Evolutionary conservation across 1,140 invertebrate species (phyloP).

Genomic region (Nilaparvata lugens): DNA sequence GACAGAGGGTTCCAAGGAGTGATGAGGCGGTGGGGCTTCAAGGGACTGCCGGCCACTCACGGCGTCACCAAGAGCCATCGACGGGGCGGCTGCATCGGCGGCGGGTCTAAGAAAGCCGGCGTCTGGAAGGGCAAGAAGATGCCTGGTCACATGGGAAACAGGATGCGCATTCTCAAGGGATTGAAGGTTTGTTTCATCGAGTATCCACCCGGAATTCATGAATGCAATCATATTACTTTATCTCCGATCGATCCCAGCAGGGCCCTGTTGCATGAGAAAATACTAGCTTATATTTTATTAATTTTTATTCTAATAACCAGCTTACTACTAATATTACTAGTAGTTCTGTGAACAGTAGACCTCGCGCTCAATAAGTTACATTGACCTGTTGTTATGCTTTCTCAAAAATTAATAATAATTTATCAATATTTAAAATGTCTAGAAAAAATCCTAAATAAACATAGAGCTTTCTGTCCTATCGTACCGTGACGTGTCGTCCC

Average conservation of each 20-base stretch:
- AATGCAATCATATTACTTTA: not conserved
- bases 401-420: too few species aligned
- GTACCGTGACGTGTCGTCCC: too few species aligned
- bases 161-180: slow-evolving; percentile 53
- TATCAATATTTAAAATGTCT: too few species aligned
- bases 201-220: not conserved
- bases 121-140: slow-evolving; percentile 94
- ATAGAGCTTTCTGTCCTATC: too few species aligned
- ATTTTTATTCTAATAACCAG: not conserved
- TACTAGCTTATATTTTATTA: not conserved
- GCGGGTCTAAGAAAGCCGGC: slow-evolving; percentile 68
- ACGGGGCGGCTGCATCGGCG: slow-evolving; percentile 81
- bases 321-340: too few species aligned
- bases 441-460: too few species aligned
- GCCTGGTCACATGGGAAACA: slow-evolving; percentile 94
- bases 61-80: slow-evolving; percentile 94
- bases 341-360: too few species aligned
- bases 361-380: too few species aligned
- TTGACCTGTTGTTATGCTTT: too few species aligned
- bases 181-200: slow-evolving; percentile 48
- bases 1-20: slow-evolving; percentile 98
- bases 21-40: slow-evolving; percentile 91
- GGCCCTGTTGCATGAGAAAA: too few species aligned
- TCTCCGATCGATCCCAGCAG: not conserved
- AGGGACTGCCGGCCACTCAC: slow-evolving; percentile 85